phyloP scores from a whole-genome alignment of 2,888 invertebrate genomes.

The Shargacucullia verbasci region DNA sequence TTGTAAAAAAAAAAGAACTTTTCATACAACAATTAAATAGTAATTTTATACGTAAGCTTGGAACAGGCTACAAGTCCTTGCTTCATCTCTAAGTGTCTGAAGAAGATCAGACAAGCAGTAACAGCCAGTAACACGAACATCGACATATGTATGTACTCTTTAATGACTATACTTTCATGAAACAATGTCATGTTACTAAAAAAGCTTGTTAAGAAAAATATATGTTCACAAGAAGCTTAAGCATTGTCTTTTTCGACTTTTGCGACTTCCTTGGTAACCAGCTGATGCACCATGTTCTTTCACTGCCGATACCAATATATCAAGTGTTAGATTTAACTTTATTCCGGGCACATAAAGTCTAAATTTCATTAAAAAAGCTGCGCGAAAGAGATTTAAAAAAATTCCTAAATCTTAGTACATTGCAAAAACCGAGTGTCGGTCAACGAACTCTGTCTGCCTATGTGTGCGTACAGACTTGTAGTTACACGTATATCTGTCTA shows the following conservation, averaged over 20 bases:
- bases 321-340: constrained; percentile 18
- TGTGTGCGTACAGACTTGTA: constrained; percentile 48
- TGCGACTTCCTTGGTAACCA: constrained; percentile 28
- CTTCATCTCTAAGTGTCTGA: too few species aligned
- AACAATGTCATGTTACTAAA: too few species aligned
- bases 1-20: too few species aligned
- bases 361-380: constrained; percentile 23
- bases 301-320: not conserved
- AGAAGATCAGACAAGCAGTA: too few species aligned
- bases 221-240: too few species aligned
- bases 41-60: too few species aligned
- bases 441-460: constrained; percentile 60
- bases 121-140: too few species aligned
- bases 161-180: too few species aligned
- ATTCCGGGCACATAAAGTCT: constrained; percentile 7
- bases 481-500: constrained; percentile 14
- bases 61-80: too few species aligned
- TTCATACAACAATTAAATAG: too few species aligned
- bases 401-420: constrained; percentile 49
- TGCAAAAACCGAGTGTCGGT: constrained; percentile 71
- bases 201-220: not conserved
- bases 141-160: too few species aligned
- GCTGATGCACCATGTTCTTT: constrained; percentile 34
- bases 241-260: not conserved
- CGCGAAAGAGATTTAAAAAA: constrained; percentile 52